Evolutionary conservation across 2,797 vertebrate genomes (phyloP), one percentile per base, ranked within the genome.

Genomic region (Pseudochromis fuscus): DNA sequence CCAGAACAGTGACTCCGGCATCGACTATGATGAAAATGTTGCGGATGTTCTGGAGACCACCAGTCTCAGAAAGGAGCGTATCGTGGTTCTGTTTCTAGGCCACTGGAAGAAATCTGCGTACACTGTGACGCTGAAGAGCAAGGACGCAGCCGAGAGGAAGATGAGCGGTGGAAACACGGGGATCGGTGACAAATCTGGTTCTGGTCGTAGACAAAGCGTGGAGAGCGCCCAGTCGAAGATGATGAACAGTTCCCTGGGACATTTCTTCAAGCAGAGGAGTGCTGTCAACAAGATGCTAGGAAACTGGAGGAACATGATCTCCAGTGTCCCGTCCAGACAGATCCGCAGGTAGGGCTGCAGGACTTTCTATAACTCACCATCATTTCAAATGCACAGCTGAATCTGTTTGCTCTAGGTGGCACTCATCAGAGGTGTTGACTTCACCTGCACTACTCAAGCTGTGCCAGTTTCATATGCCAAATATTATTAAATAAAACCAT

Each of bases 71-170:
- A 98, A 98, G 81, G 96, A 98, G 79, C 94, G 97, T 1, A 97
- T 97, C 4, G 95, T 98, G 9, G 94, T 95, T 56, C 91, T 98
- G 50, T 99, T 99, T 87, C 90, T 99, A 31, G 92, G 96, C 55
- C 97, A 99, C 91, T 99, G 98, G 98, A 97, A 96, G 89, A 96
- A 94, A 75, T 97, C 96, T 0, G 94, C 96, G 10, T 96, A 94
- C 67, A 74, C 90, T 0, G 92, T 95, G 2, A 81, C 94, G 0
- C 58, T 93, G 62, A 95, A 85, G 90, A 92, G 88, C 12, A 91
- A 70, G 2, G 92, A 94, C 1, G 84, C 84, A 7, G 89, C 81
- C 0, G 90, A 90, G 79, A 93, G 89, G 73, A 95, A 94, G 87
- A 78, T 74, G 67, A 93, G 91, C 24, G 33, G 76, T 4, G 89